phyloP scores from a whole-genome alignment of 2,888 invertebrate species.

The Phortica magna region DNA sequence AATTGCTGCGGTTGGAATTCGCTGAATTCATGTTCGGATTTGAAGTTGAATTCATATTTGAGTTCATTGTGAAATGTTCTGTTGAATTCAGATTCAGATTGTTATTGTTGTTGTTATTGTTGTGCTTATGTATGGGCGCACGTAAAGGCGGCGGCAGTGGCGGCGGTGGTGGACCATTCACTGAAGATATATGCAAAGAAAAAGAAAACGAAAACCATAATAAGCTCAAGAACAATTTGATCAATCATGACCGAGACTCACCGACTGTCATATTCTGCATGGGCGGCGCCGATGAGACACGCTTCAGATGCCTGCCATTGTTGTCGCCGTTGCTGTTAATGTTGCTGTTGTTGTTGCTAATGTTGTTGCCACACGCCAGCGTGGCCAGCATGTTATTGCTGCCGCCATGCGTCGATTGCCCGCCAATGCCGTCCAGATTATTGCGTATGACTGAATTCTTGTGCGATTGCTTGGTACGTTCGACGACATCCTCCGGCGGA shows the following conservation, averaged over 20 bases:
- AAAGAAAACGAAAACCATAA: too few species aligned
- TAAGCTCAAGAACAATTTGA: background rate
- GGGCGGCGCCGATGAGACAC: slow-evolving; percentile 81
- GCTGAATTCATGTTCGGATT: slow-evolving; percentile 48
- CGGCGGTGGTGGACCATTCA: slow-evolving; percentile 83
- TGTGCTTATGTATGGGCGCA: slow-evolving; percentile 68
- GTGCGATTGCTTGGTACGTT: slow-evolving; percentile 76
- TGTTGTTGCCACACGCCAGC: slow-evolving; percentile 78
- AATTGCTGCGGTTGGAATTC: slow-evolving; percentile 45
- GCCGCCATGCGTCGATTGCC: slow-evolving; percentile 47
- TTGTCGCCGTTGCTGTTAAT: slow-evolving; percentile 54
- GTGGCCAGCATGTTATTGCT: slow-evolving; percentile 57
- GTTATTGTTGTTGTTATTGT: slow-evolving; percentile 39
- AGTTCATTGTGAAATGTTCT: slow-evolving; percentile 11
- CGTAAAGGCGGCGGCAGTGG: slow-evolving; percentile 83
- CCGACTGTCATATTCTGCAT: slow-evolving; percentile 76
- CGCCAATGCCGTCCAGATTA: slow-evolving; percentile 63
- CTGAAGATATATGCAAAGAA: slow-evolving; percentile 49
- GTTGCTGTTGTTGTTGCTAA: slow-evolving; percentile 76
- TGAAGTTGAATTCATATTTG: slow-evolving; percentile 12
- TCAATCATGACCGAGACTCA: slow-evolving; percentile 54
- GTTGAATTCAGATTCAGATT: background rate
- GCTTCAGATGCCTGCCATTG: slow-evolving; percentile 78
- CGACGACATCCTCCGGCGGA: slow-evolving; percentile 77
- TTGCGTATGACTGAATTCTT: slow-evolving; percentile 76